Percentiles rank a stretch among this genome's conserved stretches.
phyloP scores from a whole-genome alignment of 2,797 vertebrate genomes.

The Cygnus olor region DNA sequence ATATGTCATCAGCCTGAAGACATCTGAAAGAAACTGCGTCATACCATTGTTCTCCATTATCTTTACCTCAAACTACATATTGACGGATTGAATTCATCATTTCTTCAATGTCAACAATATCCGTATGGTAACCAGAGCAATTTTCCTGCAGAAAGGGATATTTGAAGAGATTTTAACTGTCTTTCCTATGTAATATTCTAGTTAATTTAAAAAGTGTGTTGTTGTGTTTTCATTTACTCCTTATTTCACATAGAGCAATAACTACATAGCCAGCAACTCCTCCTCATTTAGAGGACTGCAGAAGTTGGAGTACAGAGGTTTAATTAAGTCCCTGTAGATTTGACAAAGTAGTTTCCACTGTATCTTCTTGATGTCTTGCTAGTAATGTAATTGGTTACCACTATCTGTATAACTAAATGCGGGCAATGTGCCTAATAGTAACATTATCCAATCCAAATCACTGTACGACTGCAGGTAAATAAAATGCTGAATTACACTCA shows the following conservation, averaged over 20 bases:
- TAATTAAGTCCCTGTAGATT: neutral
- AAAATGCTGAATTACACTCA: neutral
- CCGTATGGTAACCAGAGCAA: neutral
- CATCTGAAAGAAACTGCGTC: neutral
- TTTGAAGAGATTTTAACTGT: neutral
- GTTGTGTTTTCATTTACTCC: neutral
- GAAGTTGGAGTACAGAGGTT: neutral
- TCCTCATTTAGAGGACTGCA: neutral
- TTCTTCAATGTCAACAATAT: neutral
- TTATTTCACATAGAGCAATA: neutral
- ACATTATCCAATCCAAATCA: neutral
- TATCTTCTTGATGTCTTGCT: neutral
- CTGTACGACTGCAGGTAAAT: neutral
- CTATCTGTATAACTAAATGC: neutral
- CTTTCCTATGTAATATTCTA: neutral
- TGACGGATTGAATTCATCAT: neutral
- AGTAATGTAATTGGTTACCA: neutral
- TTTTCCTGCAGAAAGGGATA: neutral
- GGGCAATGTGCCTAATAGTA: neutral
- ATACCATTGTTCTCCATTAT: neutral
- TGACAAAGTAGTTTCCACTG: neutral
- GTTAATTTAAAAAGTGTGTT: neutral
- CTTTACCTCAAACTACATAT: neutral
- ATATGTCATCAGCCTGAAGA: neutral
- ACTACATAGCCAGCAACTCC: neutral